phyloP scores from a whole-genome alignment of 2,888 invertebrate species.

The Dryococelus australis region DNA sequence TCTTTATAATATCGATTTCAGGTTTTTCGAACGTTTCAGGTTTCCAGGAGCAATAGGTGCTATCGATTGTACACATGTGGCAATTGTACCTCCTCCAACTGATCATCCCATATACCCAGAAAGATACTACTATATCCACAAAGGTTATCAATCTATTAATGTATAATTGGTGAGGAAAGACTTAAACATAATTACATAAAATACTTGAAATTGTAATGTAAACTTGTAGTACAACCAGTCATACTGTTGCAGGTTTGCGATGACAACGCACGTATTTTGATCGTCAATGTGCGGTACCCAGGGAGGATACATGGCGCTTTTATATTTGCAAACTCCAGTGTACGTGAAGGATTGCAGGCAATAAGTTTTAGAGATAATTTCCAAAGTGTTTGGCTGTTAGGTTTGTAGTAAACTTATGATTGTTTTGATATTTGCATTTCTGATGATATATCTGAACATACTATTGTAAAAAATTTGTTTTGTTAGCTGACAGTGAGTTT shows the following conservation, averaged over 20 bases:
- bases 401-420: not conserved
- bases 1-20: not conserved
- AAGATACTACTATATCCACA: conserved; percentile 34
- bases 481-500: conserved; percentile 12
- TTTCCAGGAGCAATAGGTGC: conserved; percentile 43
- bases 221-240: not conserved
- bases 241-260: conserved; percentile 41
- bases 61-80: conserved; percentile 44
- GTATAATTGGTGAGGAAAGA: conserved; percentile 31
- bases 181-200: not conserved
- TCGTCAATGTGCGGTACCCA: conserved; percentile 44
- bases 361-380: not conserved
- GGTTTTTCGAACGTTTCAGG: conserved; percentile 32
- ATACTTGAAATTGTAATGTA: not conserved
- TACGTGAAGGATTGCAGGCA: not conserved
- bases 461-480: not conserved
- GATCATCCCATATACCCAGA: conserved; percentile 25
- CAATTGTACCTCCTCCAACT: conserved; percentile 26
- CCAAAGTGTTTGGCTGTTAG: not conserved
- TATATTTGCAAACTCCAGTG: conserved; percentile 39
- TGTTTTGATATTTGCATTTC: not conserved
- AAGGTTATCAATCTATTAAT: conserved; percentile 36
- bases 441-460: not conserved
- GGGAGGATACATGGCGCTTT: conserved; percentile 44
- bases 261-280: conserved; percentile 39